Evolutionary conservation across 2,888 invertebrate genomes (phyloP).

Genomic region (Chalcis sispes): DNA sequence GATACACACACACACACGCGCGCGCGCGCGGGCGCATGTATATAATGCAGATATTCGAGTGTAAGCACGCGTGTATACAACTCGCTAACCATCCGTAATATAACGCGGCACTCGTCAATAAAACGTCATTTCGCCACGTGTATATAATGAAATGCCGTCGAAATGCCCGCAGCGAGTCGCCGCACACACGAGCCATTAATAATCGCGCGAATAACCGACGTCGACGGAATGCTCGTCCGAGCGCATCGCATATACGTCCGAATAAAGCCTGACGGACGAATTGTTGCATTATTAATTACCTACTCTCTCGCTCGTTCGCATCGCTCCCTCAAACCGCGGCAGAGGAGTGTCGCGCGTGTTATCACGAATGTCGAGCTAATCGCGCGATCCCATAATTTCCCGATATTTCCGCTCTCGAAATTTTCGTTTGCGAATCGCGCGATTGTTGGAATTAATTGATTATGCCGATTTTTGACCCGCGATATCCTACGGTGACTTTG

Average conservation of each 20-base stretch:
- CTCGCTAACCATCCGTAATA: neutral
- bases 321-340: neutral
- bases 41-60: neutral
- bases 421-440: neutral
- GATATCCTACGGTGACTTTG: no score
- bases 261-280: slow-evolving; percentile 44
- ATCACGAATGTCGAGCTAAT: neutral
- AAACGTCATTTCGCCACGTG: slow-evolving; percentile 9
- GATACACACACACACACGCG: no score
- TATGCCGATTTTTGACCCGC: no score
- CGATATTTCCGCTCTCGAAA: neutral
- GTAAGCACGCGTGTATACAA: neutral
- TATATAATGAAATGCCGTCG: slow-evolving; percentile 24
- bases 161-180: slow-evolving; percentile 21
- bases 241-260: slow-evolving; percentile 7
- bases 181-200: slow-evolving; percentile 31
- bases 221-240: neutral
- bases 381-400: neutral
- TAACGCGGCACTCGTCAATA: slow-evolving; percentile 13
- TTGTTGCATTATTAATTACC: slow-evolving; percentile 50
- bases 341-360: neutral
- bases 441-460: no score
- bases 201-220: slow-evolving; percentile 22
- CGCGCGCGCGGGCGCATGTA: neutral
- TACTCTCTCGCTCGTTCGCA: neutral